Evolutionary conservation across 2,888 invertebrate genomes (phyloP), one percentile per base, ranked within the genome.

Genomic region (Tenthredo livida): DNA sequence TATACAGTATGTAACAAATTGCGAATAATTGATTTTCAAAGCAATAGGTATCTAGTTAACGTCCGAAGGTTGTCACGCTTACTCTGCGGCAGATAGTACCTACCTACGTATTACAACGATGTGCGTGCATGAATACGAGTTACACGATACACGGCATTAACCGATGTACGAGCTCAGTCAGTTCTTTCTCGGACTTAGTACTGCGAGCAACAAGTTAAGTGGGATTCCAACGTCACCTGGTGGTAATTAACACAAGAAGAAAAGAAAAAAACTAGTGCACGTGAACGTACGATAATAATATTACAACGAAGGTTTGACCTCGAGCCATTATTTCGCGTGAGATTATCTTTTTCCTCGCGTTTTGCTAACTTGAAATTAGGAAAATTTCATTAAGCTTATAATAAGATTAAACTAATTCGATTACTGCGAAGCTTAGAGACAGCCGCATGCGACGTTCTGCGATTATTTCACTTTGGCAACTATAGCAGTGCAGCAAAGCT

Each of bases 151-250:
- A 47, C 29, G 25, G 54, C 77, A 77, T 54, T 40, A 54, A 77
- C 47, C 50, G 54, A 77, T n/a, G 29, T 15, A 47, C 77, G 15
- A 80, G 80, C 33, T 29, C 37, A 33, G 73, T 80, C 83, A 83
- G 83, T 83, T 83, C 33, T 47, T 67, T 47, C 47, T 83, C 61
- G 67, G 67, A 65, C 83, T 67, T 83, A 83, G 83, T 47, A 65
- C 83, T 33, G 83, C 47, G 67, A 67, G 83, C 61, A 80, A 50
- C 80, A 80, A 61, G 50, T 61, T 40, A 9, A 80, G 58, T 61
- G 80, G 80, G 58, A 80, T 77, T 77, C 29, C 17, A 61, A 61
- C 33, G 58, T 80, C 80, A 80, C 80, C 61, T 80, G 80, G 80
- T 33, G 17, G 1, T 80, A 58, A 80, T 80, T 61, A 77, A 80